Conservation (phyloP, 1,140 invertebrate species). For the Adelges cooleyi region DNA sequence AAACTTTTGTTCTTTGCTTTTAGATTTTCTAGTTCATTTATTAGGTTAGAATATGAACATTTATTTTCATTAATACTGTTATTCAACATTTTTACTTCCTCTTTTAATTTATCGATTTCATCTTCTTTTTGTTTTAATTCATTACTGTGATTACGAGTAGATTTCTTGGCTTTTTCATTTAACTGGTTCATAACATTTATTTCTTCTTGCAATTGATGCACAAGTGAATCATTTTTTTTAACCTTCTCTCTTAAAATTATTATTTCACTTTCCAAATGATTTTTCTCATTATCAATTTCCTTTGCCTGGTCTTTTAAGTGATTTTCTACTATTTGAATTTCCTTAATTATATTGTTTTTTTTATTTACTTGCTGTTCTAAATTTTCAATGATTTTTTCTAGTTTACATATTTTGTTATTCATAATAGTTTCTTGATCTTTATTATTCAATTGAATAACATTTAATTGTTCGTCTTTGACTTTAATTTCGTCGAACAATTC, state of each 20-base stretch:
- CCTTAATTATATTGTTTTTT: slow-evolving; percentile 12
- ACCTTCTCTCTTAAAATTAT: slow-evolving; percentile 30
- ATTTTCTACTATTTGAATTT: background rate
- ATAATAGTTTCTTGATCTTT: slow-evolving; percentile 6
- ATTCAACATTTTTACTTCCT: slow-evolving; percentile 15
- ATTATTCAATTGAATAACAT: slow-evolving; percentile 34
- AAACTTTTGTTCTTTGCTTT: slow-evolving; percentile 31
- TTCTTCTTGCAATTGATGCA: background rate
- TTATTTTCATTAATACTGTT: slow-evolving; percentile 1
- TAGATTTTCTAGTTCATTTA: slow-evolving; percentile 4
- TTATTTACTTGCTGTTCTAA: slow-evolving; percentile 11
- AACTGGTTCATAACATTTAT: background rate
- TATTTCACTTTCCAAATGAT: slow-evolving; percentile 31
- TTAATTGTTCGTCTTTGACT: slow-evolving; percentile 17
- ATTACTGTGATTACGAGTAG: background rate
- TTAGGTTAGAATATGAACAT: background rate
- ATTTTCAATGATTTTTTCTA: slow-evolving; percentile 6
- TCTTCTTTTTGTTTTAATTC: slow-evolving; percentile 37
- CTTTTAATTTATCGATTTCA: slow-evolving; percentile 3
- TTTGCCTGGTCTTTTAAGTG: slow-evolving; percentile 1
- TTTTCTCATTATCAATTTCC: slow-evolving; percentile 30
- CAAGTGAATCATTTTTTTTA: slow-evolving; percentile 35
- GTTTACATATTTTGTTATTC: background rate
- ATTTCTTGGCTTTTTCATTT: background rate
- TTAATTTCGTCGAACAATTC: background rate